These are phyloP conservation scores for Eupithecia pulchellata DNA, from an alignment of 2,888 invertebrate genomes.

Conservation along the genomic window DNA sequence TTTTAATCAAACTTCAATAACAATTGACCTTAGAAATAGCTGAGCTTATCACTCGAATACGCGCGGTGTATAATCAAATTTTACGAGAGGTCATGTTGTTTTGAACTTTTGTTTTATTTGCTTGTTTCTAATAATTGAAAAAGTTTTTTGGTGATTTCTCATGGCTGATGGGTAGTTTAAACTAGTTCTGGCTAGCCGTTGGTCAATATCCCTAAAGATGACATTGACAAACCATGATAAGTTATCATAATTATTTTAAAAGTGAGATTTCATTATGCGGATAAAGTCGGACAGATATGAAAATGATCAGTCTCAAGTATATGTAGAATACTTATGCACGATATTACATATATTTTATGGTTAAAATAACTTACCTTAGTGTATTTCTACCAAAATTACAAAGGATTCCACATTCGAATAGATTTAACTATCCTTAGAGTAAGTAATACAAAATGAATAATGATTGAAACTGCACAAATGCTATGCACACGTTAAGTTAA, in stretches of 20 bases:
- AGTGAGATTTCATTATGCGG: background rate
- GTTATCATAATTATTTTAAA: background rate
- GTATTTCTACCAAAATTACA: too few species aligned
- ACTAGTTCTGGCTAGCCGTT: background rate
- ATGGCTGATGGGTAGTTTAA: background rate
- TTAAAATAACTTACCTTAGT: too few species aligned
- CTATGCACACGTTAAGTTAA: background rate
- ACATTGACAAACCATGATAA: background rate
- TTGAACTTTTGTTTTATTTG: slow-evolving; percentile 35
- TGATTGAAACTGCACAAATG: background rate
- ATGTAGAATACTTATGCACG: background rate
- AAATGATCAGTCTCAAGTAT: background rate
- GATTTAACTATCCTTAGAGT: background rate
- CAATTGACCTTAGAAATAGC: slow-evolving; percentile 23
- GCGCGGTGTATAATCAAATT: slow-evolving; percentile 18
- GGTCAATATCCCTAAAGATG: background rate
- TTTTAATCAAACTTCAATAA: slow-evolving; percentile 17
- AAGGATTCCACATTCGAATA: too few species aligned
- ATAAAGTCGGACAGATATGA: background rate
- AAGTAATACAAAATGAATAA: background rate
- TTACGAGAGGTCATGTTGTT: slow-evolving; percentile 25
- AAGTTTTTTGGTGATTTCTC: slow-evolving; percentile 19
- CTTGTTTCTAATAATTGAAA: slow-evolving; percentile 13
- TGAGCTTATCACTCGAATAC: slow-evolving; percentile 20
- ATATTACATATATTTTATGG: background rate